Percentiles rank a stretch among this genome's conserved stretches.
Conservation (phyloP, 2,888 invertebrate genomes). For the Erpobdella octoculata region DNA sequence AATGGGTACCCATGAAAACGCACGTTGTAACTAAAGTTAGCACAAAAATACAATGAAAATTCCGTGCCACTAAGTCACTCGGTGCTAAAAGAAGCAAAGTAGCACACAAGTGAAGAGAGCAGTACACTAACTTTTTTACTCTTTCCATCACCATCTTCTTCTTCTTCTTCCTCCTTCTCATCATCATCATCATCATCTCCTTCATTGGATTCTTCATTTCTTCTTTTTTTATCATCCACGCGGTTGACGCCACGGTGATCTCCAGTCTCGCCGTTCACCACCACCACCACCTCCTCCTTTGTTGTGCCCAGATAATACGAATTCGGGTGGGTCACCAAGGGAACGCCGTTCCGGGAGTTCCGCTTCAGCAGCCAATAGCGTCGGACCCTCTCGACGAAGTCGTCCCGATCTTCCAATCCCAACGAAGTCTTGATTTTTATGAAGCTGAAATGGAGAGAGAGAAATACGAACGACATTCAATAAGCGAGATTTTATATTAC, state of each 20-base stretch:
- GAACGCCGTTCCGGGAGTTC: conserved; percentile 88
- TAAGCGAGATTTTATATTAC: neutral
- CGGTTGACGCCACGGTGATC: neutral
- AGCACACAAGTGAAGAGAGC: too few species aligned
- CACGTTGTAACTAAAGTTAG: too few species aligned
- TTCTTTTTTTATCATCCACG: too few species aligned
- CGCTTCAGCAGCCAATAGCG: conserved; percentile 96
- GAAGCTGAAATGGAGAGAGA: neutral
- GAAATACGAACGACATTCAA: neutral
- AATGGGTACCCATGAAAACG: too few species aligned
- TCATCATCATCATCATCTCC: neutral
- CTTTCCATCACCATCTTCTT: too few species aligned
- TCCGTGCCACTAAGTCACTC: too few species aligned
- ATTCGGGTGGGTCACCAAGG: conserved; percentile 69
- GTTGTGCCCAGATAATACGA: conserved; percentile 12
- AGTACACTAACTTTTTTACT: too few species aligned
- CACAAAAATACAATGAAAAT: too few species aligned
- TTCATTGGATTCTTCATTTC: too few species aligned
- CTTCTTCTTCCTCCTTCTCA: neutral
- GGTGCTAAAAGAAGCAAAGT: too few species aligned
- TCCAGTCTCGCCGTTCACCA: neutral
- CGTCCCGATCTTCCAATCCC: neutral
- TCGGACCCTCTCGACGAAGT: conserved; percentile 72
- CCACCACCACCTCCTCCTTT: neutral
- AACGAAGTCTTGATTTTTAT: neutral